Percentiles rank a stretch among this genome's conserved stretches.
Evolutionary conservation across 2,888 invertebrate genomes (phyloP).

Genomic region (Hydrotaea cyrtoneurina): DNA sequence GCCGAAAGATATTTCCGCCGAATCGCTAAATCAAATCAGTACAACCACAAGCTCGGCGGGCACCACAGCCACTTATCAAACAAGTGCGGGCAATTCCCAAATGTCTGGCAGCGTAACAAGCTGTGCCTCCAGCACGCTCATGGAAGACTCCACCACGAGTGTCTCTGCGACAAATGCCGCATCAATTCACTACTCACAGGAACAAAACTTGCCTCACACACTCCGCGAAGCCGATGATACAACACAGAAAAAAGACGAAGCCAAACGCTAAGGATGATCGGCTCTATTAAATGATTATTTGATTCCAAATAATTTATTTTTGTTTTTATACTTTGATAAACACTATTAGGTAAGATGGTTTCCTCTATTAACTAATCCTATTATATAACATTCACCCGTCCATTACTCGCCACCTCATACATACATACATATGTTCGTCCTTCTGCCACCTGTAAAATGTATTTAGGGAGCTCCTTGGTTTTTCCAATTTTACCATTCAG

Average conservation of each 20-base stretch:
- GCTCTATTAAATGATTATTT: conserved; percentile 41
- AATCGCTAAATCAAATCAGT: conserved; percentile 76
- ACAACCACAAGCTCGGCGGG: conserved; percentile 87
- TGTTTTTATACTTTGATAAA: conserved; percentile 55
- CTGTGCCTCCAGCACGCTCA: conserved; percentile 91
- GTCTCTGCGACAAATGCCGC: conserved; percentile 72
- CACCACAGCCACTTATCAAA: conserved; percentile 91
- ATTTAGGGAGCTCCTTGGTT: no score
- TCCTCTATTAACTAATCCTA: conserved; percentile 26
- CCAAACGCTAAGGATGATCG: conserved; percentile 33
- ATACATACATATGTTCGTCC: background rate
- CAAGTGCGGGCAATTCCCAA: conserved; percentile 91
- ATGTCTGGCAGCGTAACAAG: conserved; percentile 93
- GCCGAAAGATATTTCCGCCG: conserved; percentile 78
- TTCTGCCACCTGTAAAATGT: no score
- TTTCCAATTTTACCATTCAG: no score
- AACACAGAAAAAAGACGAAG: conserved; percentile 24
- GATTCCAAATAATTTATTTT: conserved; percentile 36
- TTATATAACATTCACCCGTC: background rate
- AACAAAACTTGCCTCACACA: conserved; percentile 70
- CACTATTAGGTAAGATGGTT: conserved; percentile 59
- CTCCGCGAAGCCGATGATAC: conserved; percentile 70
- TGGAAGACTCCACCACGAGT: conserved; percentile 82
- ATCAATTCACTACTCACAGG: conserved; percentile 75
- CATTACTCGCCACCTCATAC: background rate